Conservation (phyloP, 1,140 invertebrate species). For the Carcinoscorpius rotundicauda region DNA sequence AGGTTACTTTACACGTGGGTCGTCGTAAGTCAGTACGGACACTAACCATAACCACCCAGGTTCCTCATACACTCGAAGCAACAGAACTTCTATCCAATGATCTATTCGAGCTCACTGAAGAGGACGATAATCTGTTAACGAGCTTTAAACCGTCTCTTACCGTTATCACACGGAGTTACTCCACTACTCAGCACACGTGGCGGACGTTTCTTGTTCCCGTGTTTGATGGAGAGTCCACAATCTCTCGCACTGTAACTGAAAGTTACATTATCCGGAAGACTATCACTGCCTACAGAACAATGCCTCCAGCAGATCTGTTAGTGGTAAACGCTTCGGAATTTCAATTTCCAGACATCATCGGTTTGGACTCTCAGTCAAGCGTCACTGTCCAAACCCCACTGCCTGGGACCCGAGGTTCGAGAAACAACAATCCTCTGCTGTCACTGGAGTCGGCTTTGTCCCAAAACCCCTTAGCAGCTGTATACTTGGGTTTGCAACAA, state of each 20-base stretch:
- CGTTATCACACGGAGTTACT: slow-evolving; percentile 25
- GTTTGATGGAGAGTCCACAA: slow-evolving; percentile 22
- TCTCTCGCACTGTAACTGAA: slow-evolving; percentile 27
- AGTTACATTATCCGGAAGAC: slow-evolving; percentile 27
- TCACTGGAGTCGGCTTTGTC: slow-evolving; percentile 22
- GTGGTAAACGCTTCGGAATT: too few species aligned
- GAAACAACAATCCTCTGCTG: slow-evolving; percentile 12
- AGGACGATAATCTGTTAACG: too few species aligned
- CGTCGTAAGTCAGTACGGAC: slow-evolving; percentile 23
- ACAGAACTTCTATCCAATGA: slow-evolving; percentile 37
- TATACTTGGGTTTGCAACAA: slow-evolving; percentile 20
- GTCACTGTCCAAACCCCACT: too few species aligned
- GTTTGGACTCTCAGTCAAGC: too few species aligned
- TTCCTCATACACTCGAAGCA: slow-evolving; percentile 68
- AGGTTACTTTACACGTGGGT: slow-evolving; percentile 24
- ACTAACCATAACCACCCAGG: slow-evolving; percentile 45
- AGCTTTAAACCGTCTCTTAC: slow-evolving; percentile 9
- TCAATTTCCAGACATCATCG: too few species aligned
- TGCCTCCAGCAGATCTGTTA: slow-evolving; percentile 21
- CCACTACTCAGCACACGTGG: slow-evolving; percentile 23
- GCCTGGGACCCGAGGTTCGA: too few species aligned
- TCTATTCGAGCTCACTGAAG: too few species aligned
- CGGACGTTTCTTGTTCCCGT: slow-evolving; percentile 26
- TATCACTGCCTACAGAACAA: slow-evolving; percentile 26
- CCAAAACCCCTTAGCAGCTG: slow-evolving; percentile 20